A percentile compares a stretch with the other conserved stretches of the same genome.
Conservation (phyloP, 2,797 vertebrate species). For the Alosa sapidissima region DNA sequence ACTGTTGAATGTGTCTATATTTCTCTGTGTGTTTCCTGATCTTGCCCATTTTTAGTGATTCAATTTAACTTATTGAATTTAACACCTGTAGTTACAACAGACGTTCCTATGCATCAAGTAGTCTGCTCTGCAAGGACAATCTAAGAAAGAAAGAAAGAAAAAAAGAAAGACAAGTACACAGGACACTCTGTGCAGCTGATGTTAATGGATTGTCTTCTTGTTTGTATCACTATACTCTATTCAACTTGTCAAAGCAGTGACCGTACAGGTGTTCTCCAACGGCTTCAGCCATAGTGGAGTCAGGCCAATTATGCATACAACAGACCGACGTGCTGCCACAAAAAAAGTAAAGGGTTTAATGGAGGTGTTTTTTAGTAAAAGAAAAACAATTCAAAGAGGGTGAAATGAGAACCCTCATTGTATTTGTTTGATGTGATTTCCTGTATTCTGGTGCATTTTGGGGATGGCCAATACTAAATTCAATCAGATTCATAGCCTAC, state of each 20-base stretch:
- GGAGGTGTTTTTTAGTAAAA: neutral
- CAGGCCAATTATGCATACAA: neutral
- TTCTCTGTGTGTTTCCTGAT: neutral
- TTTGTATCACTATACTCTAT: neutral
- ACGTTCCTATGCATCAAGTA: conserved; percentile 61
- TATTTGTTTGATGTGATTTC: no score
- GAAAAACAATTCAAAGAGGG: no score
- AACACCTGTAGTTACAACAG: neutral
- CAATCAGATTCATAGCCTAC: no score
- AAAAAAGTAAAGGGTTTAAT: neutral
- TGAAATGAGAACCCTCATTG: neutral
- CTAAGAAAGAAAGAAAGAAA: conserved; percentile 53
- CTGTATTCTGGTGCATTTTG: no score
- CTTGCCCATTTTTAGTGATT: conserved; percentile 53
- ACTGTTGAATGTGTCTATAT: neutral
- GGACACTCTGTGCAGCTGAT: conserved; percentile 10
- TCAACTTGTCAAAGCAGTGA: neutral
- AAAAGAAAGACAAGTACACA: conserved; percentile 36
- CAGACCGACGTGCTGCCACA: neutral
- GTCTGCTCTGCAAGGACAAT: conserved; percentile 63
- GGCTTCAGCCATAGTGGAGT: neutral
- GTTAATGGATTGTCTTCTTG: neutral
- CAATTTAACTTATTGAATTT: conserved; percentile 51
- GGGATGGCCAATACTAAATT: no score
- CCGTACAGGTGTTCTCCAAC: neutral